Conservation (phyloP, 2,888 invertebrate species). For the Beris morrisii region DNA sequence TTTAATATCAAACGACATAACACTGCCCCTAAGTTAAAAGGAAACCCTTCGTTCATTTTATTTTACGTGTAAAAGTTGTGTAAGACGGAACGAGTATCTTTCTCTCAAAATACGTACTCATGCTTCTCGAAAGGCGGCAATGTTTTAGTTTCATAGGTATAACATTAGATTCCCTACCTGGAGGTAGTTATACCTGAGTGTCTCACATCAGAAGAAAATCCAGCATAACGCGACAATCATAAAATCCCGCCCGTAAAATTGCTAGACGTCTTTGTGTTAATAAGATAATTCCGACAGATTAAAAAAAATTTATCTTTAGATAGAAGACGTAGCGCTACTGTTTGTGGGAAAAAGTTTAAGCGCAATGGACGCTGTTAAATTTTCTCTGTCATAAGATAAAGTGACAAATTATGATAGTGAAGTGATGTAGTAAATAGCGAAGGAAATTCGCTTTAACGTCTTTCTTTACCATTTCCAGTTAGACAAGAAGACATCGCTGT, state of each 20-base stretch:
- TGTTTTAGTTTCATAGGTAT: too few relatives aligned
- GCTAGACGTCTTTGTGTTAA: constrained; percentile 5
- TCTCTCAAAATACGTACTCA: neutral
- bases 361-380: neutral
- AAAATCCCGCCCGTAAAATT: constrained; percentile 7
- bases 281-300: constrained; percentile 5
- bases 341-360: neutral
- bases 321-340: neutral
- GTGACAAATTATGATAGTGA: constrained; percentile 24
- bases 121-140: too few relatives aligned
- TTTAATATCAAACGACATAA: constrained; percentile 13
- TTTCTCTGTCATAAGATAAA: constrained; percentile 8
- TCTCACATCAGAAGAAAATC: neutral
- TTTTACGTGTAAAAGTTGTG: neutral
- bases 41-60: too few relatives aligned
- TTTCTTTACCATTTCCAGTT: too few relatives aligned
- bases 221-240: constrained; percentile 10
- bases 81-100: neutral
- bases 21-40: too few relatives aligned
- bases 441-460: neutral
- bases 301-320: neutral
- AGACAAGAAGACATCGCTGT: too few relatives aligned
- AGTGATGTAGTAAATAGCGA: constrained; percentile 25
- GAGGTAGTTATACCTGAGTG: too few relatives aligned
- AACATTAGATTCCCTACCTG: too few relatives aligned